Evolutionary conservation across 1,140 invertebrate species (phyloP).

Genomic region (Coelopa frigida): DNA sequence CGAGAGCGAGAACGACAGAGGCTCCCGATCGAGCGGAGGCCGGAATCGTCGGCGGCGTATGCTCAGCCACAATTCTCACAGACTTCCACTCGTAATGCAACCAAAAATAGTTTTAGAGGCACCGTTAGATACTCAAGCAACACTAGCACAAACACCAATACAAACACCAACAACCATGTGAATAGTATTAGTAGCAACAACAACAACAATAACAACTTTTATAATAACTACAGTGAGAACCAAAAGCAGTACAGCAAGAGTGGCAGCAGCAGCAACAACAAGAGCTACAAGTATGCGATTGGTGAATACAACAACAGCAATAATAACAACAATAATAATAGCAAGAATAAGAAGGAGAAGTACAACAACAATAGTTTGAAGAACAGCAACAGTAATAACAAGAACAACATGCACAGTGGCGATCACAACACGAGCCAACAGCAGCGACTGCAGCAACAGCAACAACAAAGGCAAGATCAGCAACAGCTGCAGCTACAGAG

Average conservation of each 20-base stretch:
- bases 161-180: constrained; percentile 23
- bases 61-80: no score
- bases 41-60: no score
- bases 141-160: constrained; percentile 19
- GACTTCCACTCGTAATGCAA: constrained; percentile 22
- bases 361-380: constrained; percentile 22
- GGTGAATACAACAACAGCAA: constrained; percentile 18
- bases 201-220: constrained; percentile 22
- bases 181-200: constrained; percentile 36
- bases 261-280: constrained; percentile 15
- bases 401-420: constrained; percentile 17
- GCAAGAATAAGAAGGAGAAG: background rate
- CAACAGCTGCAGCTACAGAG: constrained; percentile 19
- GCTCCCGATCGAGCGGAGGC: constrained; percentile 5
- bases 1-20: constrained; percentile 20
- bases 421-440: constrained; percentile 12
- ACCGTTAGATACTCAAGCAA: constrained; percentile 31
- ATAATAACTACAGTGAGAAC: constrained; percentile 15
- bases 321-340: constrained; percentile 16
- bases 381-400: constrained; percentile 21
- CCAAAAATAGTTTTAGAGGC: constrained; percentile 45
- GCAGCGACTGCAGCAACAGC: constrained; percentile 6
- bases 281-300: no score
- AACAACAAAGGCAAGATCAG: constrained; percentile 15
- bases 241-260: constrained; percentile 28